Base-by-base conservation (phyloP, 2,888 invertebrate genomes). In the Eupithecia subumbrata region DNA sequence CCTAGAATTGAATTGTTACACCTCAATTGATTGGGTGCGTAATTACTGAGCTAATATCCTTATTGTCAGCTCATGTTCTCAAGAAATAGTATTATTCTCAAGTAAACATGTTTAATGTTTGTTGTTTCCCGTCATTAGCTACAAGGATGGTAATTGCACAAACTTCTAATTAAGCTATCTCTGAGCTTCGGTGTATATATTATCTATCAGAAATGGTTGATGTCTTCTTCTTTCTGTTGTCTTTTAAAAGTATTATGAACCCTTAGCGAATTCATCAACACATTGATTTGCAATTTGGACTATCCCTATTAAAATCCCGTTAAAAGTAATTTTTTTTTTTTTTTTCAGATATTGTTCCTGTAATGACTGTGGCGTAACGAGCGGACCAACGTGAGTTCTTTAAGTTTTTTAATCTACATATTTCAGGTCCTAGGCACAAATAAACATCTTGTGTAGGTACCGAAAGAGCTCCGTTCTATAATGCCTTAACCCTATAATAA, bases 341-440 rank as follows among this genome's bases (percentile, higher is more conserved):
- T 77, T 87, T 89, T 76, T 34, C 90, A 91, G 91, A 88, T 60
- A 25, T 89, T 82, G 76, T 84, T 85, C 83, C 85, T 86, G 88
- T 85, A 84, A 84, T 83, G 81, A 81, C 82, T 80, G 85, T 86
- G 88, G 83, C 86, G 80, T 90, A 88, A 81, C 76, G 74, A 82
- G 82, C 80, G 82, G 82, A 86, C 80, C 90, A 91, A 89, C 85
- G 91, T 91, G 85, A 91, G 91, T 90, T 72, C 37, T 60, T 48
- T 43, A 67, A n/a, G 48, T 70, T 12, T 1, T 76, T 37, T 22
- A 64, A 18, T 64, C 37, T 56, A 3, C 30, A 30, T 30, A 14
- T 16, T 45, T 34, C 48, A 37, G 1, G 22, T 22, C 9, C 0
- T 67, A n/a, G 11, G 12, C 22, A 14, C 14, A 25, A 25, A 25